A percentile compares a stretch with the other conserved stretches of the same genome.
These are phyloP conservation scores for Conus betulinus DNA, from an alignment of 1,140 invertebrate species.

Conservation along the genomic window DNA sequence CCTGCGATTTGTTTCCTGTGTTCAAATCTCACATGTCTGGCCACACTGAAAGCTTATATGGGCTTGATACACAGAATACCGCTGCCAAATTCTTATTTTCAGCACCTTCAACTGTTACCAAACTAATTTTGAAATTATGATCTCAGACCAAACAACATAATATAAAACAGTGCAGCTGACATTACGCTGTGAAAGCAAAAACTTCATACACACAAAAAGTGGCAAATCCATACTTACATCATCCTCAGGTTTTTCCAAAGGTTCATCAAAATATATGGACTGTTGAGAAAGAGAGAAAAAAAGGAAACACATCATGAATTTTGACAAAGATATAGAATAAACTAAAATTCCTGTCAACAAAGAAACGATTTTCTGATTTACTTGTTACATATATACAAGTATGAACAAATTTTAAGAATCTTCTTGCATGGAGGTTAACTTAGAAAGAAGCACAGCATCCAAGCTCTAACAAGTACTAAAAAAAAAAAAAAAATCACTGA, in stretches of 20 bases:
- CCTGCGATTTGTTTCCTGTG: too few relatives aligned
- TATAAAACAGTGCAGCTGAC: background rate
- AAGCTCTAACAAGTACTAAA: background rate
- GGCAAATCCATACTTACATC: conserved; percentile 22
- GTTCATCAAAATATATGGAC: conserved; percentile 72
- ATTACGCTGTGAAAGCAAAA: conserved; percentile 2
- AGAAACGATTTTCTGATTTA: too few relatives aligned
- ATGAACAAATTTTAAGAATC: background rate
- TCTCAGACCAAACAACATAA: background rate
- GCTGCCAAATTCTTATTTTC: too few relatives aligned
- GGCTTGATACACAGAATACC: too few relatives aligned
- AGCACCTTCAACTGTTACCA: too few relatives aligned
- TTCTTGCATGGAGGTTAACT: background rate
- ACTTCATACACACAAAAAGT: background rate
- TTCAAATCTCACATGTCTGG: too few relatives aligned
- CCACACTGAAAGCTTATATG: too few relatives aligned
- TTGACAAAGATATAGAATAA: background rate
- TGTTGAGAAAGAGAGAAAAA: conserved; percentile 51
- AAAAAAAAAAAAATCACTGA: too few relatives aligned
- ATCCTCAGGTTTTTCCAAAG: conserved; percentile 25
- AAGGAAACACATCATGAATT: background rate
- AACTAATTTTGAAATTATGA: too few relatives aligned
- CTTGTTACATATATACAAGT: background rate
- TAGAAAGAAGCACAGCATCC: background rate
- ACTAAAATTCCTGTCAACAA: background rate